Evolutionary conservation across 2,888 invertebrate species (phyloP).

Genomic region (Drosophila vallismaia): DNA sequence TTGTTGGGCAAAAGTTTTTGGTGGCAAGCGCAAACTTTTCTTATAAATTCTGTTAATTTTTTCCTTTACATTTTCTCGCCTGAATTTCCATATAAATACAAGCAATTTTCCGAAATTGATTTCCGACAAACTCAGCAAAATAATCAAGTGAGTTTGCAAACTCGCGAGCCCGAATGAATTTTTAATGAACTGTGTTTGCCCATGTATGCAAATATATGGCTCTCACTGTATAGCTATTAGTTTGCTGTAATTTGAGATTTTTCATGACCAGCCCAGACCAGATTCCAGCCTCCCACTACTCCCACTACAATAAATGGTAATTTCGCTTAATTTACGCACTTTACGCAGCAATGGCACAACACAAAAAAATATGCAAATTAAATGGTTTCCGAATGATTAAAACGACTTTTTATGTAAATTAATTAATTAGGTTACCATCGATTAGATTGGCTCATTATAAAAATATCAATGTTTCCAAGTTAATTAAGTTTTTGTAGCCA

Average conservation of each 20-base stretch:
- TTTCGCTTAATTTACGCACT: conserved; percentile 28
- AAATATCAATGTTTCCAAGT: not conserved
- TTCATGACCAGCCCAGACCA: conserved; percentile 8
- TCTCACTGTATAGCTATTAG: conserved; percentile 30
- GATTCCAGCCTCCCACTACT: not conserved
- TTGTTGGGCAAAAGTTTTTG: conserved; percentile 25
- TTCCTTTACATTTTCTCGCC: conserved; percentile 16
- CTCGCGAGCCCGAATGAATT: conserved; percentile 28
- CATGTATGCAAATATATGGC: conserved; percentile 23
- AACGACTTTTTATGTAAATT: not conserved
- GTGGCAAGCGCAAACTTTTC: conserved; percentile 33
- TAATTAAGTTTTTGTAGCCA: conserved; percentile 5
- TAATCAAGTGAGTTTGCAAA: conserved; percentile 26
- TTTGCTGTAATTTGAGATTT: conserved; percentile 36
- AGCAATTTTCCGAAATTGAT: conserved; percentile 40
- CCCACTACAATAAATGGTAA: conserved; percentile 8
- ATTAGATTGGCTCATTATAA: conserved; percentile 10
- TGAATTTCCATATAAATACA: conserved; percentile 34
- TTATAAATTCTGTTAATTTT: conserved; percentile 45
- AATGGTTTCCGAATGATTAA: conserved; percentile 23
- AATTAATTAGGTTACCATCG: conserved; percentile 27
- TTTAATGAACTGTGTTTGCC: conserved; percentile 31
- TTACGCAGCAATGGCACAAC: conserved; percentile 9
- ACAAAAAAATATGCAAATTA: conserved; percentile 29
- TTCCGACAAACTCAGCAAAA: conserved; percentile 31